phyloP scores from a whole-genome alignment of 2,888 invertebrate species.

The Clusia tigrina region DNA sequence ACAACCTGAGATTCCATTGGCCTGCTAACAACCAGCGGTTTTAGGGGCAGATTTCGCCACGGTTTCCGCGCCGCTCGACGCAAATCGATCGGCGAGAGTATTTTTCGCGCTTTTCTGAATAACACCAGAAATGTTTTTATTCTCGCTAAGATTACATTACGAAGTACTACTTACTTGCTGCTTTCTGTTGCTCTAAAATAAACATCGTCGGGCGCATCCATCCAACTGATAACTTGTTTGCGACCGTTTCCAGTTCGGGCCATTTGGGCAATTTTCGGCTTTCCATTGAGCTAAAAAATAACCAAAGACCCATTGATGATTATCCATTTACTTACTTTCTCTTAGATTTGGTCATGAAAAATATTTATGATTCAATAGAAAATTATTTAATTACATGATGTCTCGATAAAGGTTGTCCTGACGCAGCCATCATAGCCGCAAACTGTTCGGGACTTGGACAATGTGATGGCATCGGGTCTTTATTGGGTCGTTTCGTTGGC shows the following conservation, averaged over 20 bases:
- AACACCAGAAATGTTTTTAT: neutral
- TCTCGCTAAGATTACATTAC: neutral
- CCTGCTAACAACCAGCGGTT: slow-evolving; percentile 58
- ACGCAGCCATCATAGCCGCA: slow-evolving; percentile 76
- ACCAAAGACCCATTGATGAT: neutral
- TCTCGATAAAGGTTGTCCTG: slow-evolving; percentile 74
- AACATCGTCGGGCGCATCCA: slow-evolving; percentile 97
- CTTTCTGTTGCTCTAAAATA: slow-evolving; percentile 91
- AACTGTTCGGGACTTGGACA: slow-evolving; percentile 76
- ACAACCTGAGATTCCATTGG: slow-evolving; percentile 74
- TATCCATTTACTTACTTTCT: too few relatives aligned
- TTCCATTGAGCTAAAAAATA: slow-evolving; percentile 74
- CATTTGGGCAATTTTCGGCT: slow-evolving; percentile 82
- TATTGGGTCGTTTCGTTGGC: slow-evolving; percentile 82
- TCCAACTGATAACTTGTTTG: slow-evolving; percentile 96
- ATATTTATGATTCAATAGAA: slow-evolving; percentile 64
- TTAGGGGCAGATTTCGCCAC: slow-evolving; percentile 72
- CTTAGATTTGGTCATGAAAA: slow-evolving; percentile 1
- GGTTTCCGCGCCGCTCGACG: slow-evolving; percentile 87
- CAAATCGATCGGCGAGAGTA: slow-evolving; percentile 79
- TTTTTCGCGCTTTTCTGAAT: slow-evolving; percentile 81
- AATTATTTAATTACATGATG: slow-evolving; percentile 69
- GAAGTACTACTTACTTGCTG: slow-evolving; percentile 80
- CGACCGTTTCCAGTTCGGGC: slow-evolving; percentile 78
- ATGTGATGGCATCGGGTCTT: slow-evolving; percentile 77